These are phyloP conservation scores for Pachyuromys duprasi DNA, from an alignment of 2,797 vertebrate genomes.

Conservation along the genomic window DNA sequence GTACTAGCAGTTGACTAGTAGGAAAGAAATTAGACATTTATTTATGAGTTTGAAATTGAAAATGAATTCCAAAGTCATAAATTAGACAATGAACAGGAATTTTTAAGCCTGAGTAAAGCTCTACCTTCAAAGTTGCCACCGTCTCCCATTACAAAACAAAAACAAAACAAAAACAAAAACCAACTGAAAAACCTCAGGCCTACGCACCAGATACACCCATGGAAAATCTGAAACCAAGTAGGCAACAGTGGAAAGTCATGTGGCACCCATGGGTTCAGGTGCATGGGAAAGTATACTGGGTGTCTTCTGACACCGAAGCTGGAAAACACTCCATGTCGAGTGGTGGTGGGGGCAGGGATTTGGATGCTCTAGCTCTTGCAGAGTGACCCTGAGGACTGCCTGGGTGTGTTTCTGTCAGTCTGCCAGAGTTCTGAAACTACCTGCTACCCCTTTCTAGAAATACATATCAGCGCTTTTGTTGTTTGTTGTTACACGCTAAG, in stretches of 20 bases:
- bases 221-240: background rate
- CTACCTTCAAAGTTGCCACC: background rate
- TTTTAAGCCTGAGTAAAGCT: conserved; percentile 14
- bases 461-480: background rate
- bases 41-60: conserved; percentile 34
- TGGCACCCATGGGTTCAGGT: background rate
- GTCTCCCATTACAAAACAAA: background rate
- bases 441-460: conserved; percentile 2
- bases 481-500: background rate
- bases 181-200: background rate
- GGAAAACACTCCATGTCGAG: background rate
- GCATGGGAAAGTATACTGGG: background rate
- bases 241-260: background rate
- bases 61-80: conserved; percentile 10
- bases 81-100: background rate
- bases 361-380: background rate
- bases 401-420: background rate
- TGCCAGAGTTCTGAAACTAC: background rate
- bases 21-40: background rate
- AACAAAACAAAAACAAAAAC: conserved; percentile 31
- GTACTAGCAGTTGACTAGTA: background rate
- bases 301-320: background rate
- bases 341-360: fast-evolving
- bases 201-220: background rate
- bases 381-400: background rate